Conservation (phyloP, 2,113 vertebrate species). For the Grammomys surdaster region DNA sequence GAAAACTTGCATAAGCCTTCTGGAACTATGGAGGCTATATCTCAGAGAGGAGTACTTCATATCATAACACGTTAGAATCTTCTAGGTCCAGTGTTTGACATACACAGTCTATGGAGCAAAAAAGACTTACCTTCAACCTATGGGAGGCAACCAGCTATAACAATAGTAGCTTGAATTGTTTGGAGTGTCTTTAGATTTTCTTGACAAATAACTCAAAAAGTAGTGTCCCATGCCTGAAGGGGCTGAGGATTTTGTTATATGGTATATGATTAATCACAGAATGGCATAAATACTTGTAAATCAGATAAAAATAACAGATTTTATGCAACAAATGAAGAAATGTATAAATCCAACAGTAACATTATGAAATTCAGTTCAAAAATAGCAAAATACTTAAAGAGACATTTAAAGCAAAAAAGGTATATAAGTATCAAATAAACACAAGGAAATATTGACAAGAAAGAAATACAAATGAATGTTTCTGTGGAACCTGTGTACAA, state of each 20-base stretch:
- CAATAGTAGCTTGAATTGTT: not conserved
- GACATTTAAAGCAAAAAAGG: not conserved
- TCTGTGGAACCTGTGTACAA: not conserved
- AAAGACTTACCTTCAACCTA: not conserved
- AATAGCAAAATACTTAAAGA: conserved; percentile 20
- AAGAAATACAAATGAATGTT: conserved; percentile 6
- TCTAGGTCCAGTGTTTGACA: not conserved
- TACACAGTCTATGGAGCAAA: not conserved
- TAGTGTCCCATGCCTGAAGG: not conserved
- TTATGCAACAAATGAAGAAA: not conserved
- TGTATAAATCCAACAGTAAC: not conserved
- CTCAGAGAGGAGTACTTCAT: not conserved
- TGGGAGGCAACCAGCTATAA: not conserved
- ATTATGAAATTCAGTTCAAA: conserved; percentile 38
- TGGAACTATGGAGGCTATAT: not conserved
- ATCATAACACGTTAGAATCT: not conserved
- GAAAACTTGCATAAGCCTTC: not conserved
- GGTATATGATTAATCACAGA: not conserved
- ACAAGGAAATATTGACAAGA: not conserved
- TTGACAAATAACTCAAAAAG: not conserved
- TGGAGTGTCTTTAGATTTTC: not conserved
- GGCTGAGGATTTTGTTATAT: not conserved
- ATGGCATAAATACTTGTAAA: not conserved
- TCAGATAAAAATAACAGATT: not conserved
- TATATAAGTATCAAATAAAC: not conserved